Evolutionary conservation across 2,888 invertebrate species (phyloP).

Genomic region (Hyles lineata): DNA sequence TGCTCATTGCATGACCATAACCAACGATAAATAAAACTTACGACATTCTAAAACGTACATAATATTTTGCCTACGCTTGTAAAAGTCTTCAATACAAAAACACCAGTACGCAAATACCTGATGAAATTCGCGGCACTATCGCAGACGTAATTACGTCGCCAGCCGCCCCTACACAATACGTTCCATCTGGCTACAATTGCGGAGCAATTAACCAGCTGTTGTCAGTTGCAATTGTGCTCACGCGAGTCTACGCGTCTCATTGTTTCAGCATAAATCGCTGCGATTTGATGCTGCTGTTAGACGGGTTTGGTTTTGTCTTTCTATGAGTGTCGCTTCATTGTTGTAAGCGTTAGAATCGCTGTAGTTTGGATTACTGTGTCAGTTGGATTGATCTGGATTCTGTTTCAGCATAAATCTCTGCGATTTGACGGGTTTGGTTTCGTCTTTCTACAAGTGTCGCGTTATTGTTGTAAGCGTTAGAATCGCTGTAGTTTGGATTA

Average conservation of each 20-base stretch:
- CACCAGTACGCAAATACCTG: too few species aligned
- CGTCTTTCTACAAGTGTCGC: neutral
- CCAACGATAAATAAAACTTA: too few species aligned
- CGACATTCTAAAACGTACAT: too few species aligned
- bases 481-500: too few species aligned
- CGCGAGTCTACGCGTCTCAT: conserved; percentile 5
- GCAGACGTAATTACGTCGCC: conserved; percentile 4
- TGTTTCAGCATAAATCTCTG: too few species aligned
- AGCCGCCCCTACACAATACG: conserved; percentile 6
- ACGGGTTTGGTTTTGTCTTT: neutral
- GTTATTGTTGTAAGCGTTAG: neutral
- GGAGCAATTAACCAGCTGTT: conserved; percentile 23
- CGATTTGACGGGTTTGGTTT: too few species aligned
- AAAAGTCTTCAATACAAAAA: neutral
- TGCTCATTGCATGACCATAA: too few species aligned
- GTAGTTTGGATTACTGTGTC: too few species aligned
- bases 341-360: neutral
- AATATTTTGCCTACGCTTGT: neutral
- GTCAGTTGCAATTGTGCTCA: conserved; percentile 11
- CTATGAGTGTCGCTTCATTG: neutral
- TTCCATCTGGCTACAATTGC: conserved; percentile 15
- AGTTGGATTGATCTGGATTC: too few species aligned
- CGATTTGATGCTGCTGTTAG: neutral
- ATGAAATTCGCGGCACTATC: neutral
- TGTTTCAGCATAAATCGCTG: neutral